Evolutionary conservation across 2,797 vertebrate species (phyloP), one percentile per base, ranked within the genome.

Genomic region (Cyprinella venusta): DNA sequence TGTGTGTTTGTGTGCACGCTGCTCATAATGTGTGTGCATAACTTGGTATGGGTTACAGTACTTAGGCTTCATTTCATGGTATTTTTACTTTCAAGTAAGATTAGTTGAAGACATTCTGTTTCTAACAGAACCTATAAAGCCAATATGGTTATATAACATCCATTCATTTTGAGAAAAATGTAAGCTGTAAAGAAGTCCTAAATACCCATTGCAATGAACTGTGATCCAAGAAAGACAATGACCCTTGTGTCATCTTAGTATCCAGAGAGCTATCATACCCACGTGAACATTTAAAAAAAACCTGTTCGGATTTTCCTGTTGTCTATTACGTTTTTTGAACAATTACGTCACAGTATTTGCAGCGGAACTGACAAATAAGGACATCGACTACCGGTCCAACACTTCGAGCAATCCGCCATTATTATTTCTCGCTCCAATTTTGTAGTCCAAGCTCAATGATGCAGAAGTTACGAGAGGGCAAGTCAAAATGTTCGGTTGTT

Each of bases 181-280:
- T 92, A 92, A 91, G 89, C 79, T 78, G 67, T 85, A 83, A 89
- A 42, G 86, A 90, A 89, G 56, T 87, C 65, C 80, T 36, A 12
- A 52, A 33, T 85, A 86, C 30, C 69, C 56, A 82, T 75, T 79
- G 67, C 70, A 69, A 89, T 81, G 21, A 26, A 71, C 26, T 68
- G 75, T 61, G 69, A 38, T 30, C 24, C 56, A 65, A 63, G 42
- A 88, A 81, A 36, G 84, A 64, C 74, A 48, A 38, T 45, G 36
- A 48, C 24, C 24, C 45, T 50, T 7, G 21, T 56, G 36, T 70
- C 30, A 72, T 33, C 36, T 56, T 52, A 26, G 40, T 33, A 63
- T 70, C 48, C 26, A 30, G 63, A 76, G 48, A 61, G n/a, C n/a
- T 42, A 54, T 59, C 7, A 61, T 24, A 24, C 7, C 12, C 30